Evolutionary conservation across 2,113 vertebrate genomes (phyloP).

Genomic region (Elephas maximus): DNA sequence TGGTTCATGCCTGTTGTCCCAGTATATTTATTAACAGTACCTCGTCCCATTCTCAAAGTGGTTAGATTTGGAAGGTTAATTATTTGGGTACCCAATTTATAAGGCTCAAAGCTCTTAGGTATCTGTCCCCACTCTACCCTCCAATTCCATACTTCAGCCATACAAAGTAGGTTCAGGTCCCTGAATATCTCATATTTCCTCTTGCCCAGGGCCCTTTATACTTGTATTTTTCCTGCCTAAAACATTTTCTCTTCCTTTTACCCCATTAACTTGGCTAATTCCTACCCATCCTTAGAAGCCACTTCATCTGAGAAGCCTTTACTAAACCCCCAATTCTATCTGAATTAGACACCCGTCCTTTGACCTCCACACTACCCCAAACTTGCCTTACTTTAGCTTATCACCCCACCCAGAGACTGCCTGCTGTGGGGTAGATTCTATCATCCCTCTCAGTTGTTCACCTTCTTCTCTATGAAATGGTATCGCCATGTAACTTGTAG

Average conservation of each 20-base stretch:
- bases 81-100: background rate
- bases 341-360: background rate
- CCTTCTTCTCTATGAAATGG: background rate
- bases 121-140: background rate
- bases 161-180: background rate
- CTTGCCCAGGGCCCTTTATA: background rate
- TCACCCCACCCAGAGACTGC: background rate
- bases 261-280: background rate
- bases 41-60: background rate
- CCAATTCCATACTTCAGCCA: background rate
- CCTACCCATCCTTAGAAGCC: background rate
- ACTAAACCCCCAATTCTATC: background rate
- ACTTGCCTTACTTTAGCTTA: background rate
- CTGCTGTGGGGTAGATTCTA: background rate
- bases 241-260: background rate
- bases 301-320: background rate
- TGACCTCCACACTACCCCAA: background rate
- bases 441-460: background rate
- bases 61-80: background rate
- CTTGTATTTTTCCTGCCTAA: background rate
- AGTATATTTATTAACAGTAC: background rate
- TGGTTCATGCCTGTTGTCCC: background rate
- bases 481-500: background rate
- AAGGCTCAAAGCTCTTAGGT: background rate
- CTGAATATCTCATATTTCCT: background rate